Base-by-base conservation (phyloP, 2,888 invertebrate species). In the Drosophila helvetica region DNA sequence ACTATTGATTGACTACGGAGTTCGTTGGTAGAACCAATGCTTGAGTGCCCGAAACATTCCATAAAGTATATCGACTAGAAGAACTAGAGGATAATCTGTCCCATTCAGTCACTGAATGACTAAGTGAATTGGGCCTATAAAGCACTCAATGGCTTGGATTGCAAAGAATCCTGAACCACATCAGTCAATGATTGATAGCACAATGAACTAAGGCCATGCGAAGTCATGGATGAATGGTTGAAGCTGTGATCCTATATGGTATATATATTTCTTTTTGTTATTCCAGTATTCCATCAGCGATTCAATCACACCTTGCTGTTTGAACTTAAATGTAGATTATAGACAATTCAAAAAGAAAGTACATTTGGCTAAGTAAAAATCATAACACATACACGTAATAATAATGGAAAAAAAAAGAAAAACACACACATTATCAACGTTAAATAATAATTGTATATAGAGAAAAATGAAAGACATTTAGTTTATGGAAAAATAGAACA, bases 401-500 rank as follows among this genome's bases (percentile, higher is more conserved):
- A n/a, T 6, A 12, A 7, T 38, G 7, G n/a, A 2, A 12, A 18
- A 18, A 25, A 1, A 1, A 18, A 18, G 25, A 15, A 10, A 0
- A 30, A 68, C 19, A 47, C 9, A 61, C 38, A 30, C 51, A 46
- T 57, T 45, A 30, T 52, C 30, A 17, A 46, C 65, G 43, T 25
- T 27, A 51, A 59, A 19, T 9, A 33, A 61, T 51, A 73, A 15
- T 45, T 42, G 43, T 59, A n/a, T 56, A 50, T 63, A 71, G 47
- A 57, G 67, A 54, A 67, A 77, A 77, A 80, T 66, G 73, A 81
- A 73, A 70, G 78, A 88, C 79, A 84, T 77, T 80, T 84, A 88
- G 78, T 72, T 65, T 74, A 70, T 67, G 42, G 52, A 69, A 69
- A 70, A 71, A 72, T 75, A 80, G 77, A 79, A 86, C 79, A 80